These are phyloP conservation scores for Orientallactaga bullata DNA, from an alignment of 2,113 vertebrate species.

Conservation along the genomic window DNA sequence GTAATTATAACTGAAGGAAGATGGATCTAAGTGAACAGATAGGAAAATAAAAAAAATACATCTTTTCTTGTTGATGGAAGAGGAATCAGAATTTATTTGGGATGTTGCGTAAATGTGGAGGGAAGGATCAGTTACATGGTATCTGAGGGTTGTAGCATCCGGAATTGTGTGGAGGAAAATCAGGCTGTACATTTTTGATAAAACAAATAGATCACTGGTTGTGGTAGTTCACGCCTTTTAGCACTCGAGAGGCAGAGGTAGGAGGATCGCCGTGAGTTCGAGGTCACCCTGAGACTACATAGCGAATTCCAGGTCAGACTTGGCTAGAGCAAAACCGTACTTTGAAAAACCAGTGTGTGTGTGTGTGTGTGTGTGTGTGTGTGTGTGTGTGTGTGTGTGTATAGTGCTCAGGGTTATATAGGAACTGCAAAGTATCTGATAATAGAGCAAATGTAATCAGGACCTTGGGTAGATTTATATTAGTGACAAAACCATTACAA, in stretches of 20 bases:
- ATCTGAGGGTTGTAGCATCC: background rate
- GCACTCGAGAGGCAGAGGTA: no score
- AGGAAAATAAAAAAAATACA: constrained; percentile 50
- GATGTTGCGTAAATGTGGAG: background rate
- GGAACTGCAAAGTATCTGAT: background rate
- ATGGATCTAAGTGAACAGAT: constrained; percentile 45
- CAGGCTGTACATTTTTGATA: no score
- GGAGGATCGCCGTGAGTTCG: no score
- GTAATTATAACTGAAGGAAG: constrained; percentile 4
- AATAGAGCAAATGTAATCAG: background rate
- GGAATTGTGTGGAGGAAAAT: background rate
- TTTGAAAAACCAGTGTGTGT: no score
- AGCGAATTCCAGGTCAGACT: no score
- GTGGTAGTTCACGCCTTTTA: no score
- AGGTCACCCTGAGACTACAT: no score
- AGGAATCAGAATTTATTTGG: constrained; percentile 18
- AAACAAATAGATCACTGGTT: no score
- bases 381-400: no score
- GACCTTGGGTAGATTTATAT: no score
- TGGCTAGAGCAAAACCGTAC: no score
- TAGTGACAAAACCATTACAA: background rate
- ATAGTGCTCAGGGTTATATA: background rate
- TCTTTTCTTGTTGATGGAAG: constrained; percentile 12
- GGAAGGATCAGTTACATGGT: background rate
- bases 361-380: no score